Evolutionary conservation across 1,140 invertebrate species (phyloP), one percentile per base, ranked within the genome.

Genomic region (Drosophila sp.): DNA sequence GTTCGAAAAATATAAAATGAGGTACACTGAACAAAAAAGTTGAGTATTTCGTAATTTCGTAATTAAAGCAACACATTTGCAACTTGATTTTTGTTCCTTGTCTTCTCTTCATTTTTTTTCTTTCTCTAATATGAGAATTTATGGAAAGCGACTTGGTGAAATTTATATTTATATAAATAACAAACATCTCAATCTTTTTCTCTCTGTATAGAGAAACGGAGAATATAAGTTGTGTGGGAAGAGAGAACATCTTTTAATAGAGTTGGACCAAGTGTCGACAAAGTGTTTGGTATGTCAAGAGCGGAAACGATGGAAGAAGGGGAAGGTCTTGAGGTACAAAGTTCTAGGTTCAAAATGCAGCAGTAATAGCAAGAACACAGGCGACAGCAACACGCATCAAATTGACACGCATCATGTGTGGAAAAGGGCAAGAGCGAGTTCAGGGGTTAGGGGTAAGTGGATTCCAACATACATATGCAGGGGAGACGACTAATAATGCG

Each of bases 211-310:
- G 43, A 56, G 54, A 41, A 18, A 56, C 13, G 34, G 32, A 32
- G n/a, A 34, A 41, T n/a, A 8, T 11, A 13, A 40, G 25, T 7
- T 14, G 29, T 54, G 58, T 56, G 62, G 48, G 53, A 14, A 59
- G 58, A 38, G 58, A 34, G 74, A 81, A 69, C 69, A 81, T 77
- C 73, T 77, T 81, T 81, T 81, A 77, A 81, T 77, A 73, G 48
- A 64, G 62, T 32, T 54, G 50, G 46, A 65, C 45, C 43, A 78
- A 83, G 78, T 86, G 82, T 84, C 65, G 81, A 84, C 76, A 84
- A 83, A 76, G 76, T 79, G 72, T 65, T 76, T 75, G 63, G 65
- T 61, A 73, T 58, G 27, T 29, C 2, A 6, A 6, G 14, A n/a
- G 32, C 2, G 14, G 13, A 14, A n/a, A 25, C n/a, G 16, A 13